Percentiles rank a stretch among this genome's conserved stretches.
Evolutionary conservation across 1,140 invertebrate genomes (phyloP).

Genomic region (Leptinotarsa undecemlineata): DNA sequence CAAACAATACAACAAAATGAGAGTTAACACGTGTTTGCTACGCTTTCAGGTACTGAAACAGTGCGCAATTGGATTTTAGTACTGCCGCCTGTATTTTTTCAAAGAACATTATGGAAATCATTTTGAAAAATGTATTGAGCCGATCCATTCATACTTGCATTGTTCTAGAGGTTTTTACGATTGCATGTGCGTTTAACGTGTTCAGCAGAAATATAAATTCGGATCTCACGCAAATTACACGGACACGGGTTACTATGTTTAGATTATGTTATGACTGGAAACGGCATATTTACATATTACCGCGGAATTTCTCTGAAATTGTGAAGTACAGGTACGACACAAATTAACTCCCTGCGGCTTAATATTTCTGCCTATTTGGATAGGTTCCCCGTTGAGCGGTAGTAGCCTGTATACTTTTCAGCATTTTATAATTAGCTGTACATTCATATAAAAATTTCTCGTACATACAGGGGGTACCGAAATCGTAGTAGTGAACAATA

Average conservation of each 20-base stretch:
- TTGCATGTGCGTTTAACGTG: background rate
- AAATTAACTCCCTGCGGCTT: slow-evolving; percentile 2
- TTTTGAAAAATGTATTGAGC: background rate
- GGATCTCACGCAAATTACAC: background rate
- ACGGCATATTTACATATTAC: background rate
- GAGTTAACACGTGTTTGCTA: too few species aligned
- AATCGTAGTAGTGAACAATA: too few species aligned
- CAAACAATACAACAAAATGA: too few species aligned
- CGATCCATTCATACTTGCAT: background rate
- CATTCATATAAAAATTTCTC: too few species aligned
- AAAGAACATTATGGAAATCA: background rate
- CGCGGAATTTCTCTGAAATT: background rate
- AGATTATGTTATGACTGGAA: slow-evolving; percentile 6
- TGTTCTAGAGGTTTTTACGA: background rate
- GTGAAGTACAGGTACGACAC: background rate
- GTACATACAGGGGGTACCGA: too few species aligned
- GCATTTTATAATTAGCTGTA: background rate
- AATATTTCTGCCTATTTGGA: background rate
- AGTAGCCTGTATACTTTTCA: background rate
- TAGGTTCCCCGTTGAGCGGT: background rate
- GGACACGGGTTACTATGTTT: background rate
- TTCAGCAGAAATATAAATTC: background rate
- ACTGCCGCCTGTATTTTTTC: background rate
- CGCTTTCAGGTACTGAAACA: too few species aligned
- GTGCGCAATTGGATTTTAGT: too few species aligned